phyloP scores from a whole-genome alignment of 1,140 invertebrate species.

The Cherax quadricarinatus region DNA sequence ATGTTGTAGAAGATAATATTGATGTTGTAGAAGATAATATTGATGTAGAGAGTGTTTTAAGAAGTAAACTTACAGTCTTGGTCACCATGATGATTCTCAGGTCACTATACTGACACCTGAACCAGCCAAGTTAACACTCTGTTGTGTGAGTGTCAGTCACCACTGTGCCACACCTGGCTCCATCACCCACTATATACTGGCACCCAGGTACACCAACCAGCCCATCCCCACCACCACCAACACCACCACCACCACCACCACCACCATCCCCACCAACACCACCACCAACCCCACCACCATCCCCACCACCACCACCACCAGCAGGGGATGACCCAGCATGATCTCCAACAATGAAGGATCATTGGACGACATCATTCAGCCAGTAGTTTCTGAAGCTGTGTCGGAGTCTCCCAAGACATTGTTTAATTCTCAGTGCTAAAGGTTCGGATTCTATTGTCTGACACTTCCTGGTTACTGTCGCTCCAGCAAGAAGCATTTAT shows the following conservation, averaged over 20 bases:
- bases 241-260: too few species aligned
- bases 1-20: too few species aligned
- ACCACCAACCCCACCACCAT: too few species aligned
- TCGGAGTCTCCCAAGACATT: not conserved
- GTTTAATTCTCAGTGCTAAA: not conserved
- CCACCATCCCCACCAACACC: not conserved
- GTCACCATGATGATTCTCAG: not conserved
- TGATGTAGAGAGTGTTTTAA: too few species aligned
- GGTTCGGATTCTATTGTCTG: not conserved
- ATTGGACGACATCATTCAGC: not conserved
- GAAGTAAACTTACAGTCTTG: not conserved
- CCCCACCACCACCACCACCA: not conserved
- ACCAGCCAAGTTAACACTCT: not conserved
- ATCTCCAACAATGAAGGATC: not conserved
- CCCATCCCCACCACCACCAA: too few species aligned
- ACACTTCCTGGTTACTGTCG: not conserved
- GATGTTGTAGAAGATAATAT: too few species aligned
- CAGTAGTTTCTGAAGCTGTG: not conserved
- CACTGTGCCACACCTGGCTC: not conserved
- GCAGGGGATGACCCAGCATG: not conserved
- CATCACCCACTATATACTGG: not conserved
- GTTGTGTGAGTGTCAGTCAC: not conserved
- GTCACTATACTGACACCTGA: not conserved
- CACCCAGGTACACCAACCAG: not conserved
- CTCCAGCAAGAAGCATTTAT: not conserved